Evolutionary conservation across 1,140 invertebrate species (phyloP).

Genomic region (Mycetomoellerius zeteki): DNA sequence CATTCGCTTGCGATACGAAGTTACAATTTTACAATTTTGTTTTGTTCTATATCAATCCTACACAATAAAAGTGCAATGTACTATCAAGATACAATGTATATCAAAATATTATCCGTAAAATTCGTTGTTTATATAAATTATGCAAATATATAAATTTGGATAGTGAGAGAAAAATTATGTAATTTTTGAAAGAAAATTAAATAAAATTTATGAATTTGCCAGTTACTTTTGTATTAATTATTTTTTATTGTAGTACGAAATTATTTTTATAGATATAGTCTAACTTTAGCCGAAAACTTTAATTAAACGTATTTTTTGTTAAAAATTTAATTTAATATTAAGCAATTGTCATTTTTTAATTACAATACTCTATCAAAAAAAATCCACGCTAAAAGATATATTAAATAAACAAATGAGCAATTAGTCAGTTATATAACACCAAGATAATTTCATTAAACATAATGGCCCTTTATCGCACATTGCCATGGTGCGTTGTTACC

Average conservation of each 20-base stretch:
- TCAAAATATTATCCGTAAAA: slow-evolving; percentile 8
- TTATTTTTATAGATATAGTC: not conserved
- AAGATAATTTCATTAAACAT: slow-evolving; percentile 61
- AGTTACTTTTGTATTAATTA: not conserved
- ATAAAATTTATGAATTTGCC: not conserved
- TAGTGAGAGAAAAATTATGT: not conserved
- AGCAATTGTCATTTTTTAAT: not conserved
- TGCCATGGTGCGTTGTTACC: slow-evolving; percentile 47
- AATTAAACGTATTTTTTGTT: slow-evolving; percentile 8
- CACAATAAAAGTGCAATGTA: not conserved
- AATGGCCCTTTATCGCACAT: slow-evolving; percentile 47
- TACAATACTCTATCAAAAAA: not conserved
- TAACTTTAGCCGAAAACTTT: not conserved
- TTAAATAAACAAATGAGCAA: slow-evolving; percentile 37
- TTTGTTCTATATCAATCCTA: not conserved
- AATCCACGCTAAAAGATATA: not conserved
- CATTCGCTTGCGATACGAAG: not conserved
- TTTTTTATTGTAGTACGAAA: not conserved
- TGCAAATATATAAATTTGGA: not conserved
- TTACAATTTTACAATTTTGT: not conserved
- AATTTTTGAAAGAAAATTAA: not conserved
- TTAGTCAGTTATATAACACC: slow-evolving; percentile 13
- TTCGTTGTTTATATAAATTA: not conserved
- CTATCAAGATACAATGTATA: not conserved
- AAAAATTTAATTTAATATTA: not conserved